A percentile compares a stretch with the other conserved stretches of the same genome.
phyloP scores from a whole-genome alignment of 2,113 vertebrate species.

The Myanophis thanlyinensis region DNA sequence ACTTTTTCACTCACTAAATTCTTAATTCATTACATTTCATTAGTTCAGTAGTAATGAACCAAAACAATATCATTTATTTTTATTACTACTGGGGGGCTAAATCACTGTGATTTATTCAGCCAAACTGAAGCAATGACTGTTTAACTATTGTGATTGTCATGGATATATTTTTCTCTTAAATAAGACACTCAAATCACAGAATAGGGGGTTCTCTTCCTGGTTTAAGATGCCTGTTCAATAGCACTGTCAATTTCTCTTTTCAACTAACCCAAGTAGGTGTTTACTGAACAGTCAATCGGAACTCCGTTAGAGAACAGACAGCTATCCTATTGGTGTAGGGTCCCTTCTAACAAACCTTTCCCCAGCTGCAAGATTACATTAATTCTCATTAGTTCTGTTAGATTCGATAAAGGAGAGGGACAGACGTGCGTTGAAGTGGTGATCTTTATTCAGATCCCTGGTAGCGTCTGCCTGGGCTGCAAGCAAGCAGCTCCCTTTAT shows the following conservation, averaged over 20 bases:
- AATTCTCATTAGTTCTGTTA: not conserved
- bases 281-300: conserved; percentile 11
- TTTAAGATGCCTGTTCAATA: conserved; percentile 16
- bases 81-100: conserved; percentile 71
- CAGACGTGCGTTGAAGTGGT: too few relatives aligned
- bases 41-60: conserved; percentile 75
- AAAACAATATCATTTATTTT: conserved; percentile 74
- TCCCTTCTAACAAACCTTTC: not conserved
- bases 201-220: conserved; percentile 42
- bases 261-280: conserved; percentile 1
- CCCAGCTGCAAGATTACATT: not conserved
- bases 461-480: too few relatives aligned
- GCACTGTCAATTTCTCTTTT: conserved; percentile 19
- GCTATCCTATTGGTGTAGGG: not conserved
- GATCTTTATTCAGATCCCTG: too few relatives aligned
- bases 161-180: conserved; percentile 67
- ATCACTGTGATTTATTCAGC: conserved; percentile 72
- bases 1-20: conserved; percentile 62
- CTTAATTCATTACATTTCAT: conserved; percentile 69
- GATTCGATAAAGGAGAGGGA: too few relatives aligned
- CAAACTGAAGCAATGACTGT: conserved; percentile 67
- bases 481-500: too few relatives aligned
- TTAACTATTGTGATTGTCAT: conserved; percentile 73
- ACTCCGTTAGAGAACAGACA: not conserved
- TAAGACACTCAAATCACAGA: conserved; percentile 59